phyloP scores from a whole-genome alignment of 2,113 vertebrate genomes.

The Gnathonemus echidnorhynchus region DNA sequence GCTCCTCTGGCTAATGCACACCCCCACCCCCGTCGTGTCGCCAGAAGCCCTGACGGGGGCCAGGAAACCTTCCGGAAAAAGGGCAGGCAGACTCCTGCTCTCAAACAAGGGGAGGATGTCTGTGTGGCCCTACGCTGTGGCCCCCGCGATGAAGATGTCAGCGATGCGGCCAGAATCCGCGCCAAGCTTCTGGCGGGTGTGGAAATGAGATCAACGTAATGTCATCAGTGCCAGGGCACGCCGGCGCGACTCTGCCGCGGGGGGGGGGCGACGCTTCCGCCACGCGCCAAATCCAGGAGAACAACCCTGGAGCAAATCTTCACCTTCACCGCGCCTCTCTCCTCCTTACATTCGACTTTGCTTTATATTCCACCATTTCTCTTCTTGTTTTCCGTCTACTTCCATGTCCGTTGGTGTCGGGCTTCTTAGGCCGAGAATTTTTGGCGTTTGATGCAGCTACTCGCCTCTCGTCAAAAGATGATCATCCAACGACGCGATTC shows the following conservation, averaged over 20 bases:
- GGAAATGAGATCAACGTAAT: slow-evolving; percentile 82
- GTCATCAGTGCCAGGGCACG: slow-evolving; percentile 70
- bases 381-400: neutral
- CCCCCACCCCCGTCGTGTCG: neutral
- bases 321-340: neutral
- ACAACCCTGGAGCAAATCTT: neutral
- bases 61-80: slow-evolving; percentile 65
- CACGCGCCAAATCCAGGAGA: neutral
- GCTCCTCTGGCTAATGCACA: slow-evolving; percentile 64
- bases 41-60: slow-evolving; percentile 19
- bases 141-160: slow-evolving; percentile 74
- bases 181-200: slow-evolving; percentile 73
- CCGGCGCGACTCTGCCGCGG: slow-evolving; percentile 52
- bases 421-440: neutral
- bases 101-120: neutral
- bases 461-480: neutral
- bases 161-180: slow-evolving; percentile 57
- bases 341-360: neutral
- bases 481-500: neutral
- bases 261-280: slow-evolving; percentile 34
- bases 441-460: neutral
- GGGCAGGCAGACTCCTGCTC: slow-evolving; percentile 37
- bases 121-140: slow-evolving; percentile 48
- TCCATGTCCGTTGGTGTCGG: neutral
- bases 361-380: neutral